These are phyloP conservation scores for Ecliptopera silaceata DNA, from an alignment of 2,888 invertebrate species.

Conservation along the genomic window DNA sequence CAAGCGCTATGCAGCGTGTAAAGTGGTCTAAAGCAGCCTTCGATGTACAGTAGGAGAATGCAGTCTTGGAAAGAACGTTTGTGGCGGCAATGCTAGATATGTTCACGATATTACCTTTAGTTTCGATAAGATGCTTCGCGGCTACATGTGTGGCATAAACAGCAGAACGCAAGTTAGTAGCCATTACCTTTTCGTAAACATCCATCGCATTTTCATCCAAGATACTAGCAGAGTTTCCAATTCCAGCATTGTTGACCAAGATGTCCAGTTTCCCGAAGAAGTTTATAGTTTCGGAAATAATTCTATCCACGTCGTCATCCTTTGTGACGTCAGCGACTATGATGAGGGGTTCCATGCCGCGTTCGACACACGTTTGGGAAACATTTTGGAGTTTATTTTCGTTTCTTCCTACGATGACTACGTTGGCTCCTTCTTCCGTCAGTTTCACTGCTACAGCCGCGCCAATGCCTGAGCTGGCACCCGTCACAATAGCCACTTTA, in stretches of 20 bases:
- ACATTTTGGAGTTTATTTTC: constrained; percentile 37
- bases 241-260: constrained; percentile 48
- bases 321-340: constrained; percentile 45
- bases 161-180: constrained; percentile 43
- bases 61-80: background rate
- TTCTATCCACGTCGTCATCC: constrained; percentile 39
- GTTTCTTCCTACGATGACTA: constrained; percentile 39
- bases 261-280: constrained; percentile 42
- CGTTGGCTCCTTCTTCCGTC: constrained; percentile 35
- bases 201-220: constrained; percentile 38
- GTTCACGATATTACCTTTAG: constrained; percentile 49
- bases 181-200: constrained; percentile 40
- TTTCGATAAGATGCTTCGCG: constrained; percentile 41
- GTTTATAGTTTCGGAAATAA: constrained; percentile 37
- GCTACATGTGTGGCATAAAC: constrained; percentile 43
- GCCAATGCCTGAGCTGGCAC: constrained; percentile 55
- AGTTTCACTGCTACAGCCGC: constrained; percentile 47
- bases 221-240: constrained; percentile 29
- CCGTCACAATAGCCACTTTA: constrained; percentile 55
- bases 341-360: constrained; percentile 33
- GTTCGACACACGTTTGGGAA: constrained; percentile 22
- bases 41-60: constrained; percentile 41
- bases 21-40: constrained; percentile 88
- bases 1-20: constrained; percentile 91
- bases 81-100: constrained; percentile 44